A percentile compares a stretch with the other conserved stretches of the same genome.
Conservation (phyloP, 2,797 vertebrate genomes). For the Allobates femoralis region DNA sequence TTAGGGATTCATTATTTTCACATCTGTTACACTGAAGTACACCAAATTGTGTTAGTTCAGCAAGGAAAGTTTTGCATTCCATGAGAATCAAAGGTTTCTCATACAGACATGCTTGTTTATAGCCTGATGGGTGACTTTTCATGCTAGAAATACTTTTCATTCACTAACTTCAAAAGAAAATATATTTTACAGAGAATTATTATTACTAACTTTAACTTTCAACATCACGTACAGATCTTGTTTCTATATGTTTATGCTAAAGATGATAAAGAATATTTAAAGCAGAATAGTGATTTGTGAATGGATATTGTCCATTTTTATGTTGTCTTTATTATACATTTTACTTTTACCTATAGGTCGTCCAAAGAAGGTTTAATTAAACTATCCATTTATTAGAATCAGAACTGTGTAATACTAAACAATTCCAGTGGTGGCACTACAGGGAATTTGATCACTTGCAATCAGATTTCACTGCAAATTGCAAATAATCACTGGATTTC, state of each 20-base stretch:
- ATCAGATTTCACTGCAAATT: no score
- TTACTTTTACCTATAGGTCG: no score
- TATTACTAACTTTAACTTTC: background rate
- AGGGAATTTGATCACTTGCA: no score
- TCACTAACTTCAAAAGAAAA: background rate
- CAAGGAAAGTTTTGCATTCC: constrained; percentile 4
- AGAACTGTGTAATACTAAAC: no score
- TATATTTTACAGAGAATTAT: background rate
- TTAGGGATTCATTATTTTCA: constrained; percentile 18
- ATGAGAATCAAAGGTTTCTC: background rate
- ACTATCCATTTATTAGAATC: no score
- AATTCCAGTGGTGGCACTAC: no score
- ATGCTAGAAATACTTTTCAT: background rate
- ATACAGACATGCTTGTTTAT: constrained; percentile 20
- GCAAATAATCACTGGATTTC: no score
- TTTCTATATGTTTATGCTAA: background rate
- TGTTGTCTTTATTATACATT: no score
- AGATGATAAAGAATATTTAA: background rate
- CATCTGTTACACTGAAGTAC: constrained; percentile 8
- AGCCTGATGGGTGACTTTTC: constrained; percentile 11
- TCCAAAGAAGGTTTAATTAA: no score
- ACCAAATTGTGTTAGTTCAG: background rate
- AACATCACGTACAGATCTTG: background rate
- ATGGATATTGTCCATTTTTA: no score
- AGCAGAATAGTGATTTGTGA: no score